phyloP scores from a whole-genome alignment of 1,140 invertebrate genomes.

The Drosophila melanogaster region Release_6_plus_ISO1_MT NT_033779.5:15883001-15883500 shows the following conservation, averaged over 20 bases:
- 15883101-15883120: background rate
- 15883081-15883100: background rate
- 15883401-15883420: too few species aligned
- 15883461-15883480: too few species aligned
- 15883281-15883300: too few species aligned
- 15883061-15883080: background rate
- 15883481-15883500: too few species aligned
- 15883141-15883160: slow-evolving; percentile 5
- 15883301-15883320: background rate
- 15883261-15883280: background rate
- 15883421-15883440: too few species aligned
- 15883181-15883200: background rate
- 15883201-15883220: background rate
- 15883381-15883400: too few species aligned
- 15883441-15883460: too few species aligned
- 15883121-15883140: slow-evolving; percentile 8
- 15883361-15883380: background rate
- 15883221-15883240: background rate
- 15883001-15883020: background rate
- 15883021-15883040: background rate
- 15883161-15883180: slow-evolving; percentile 6
- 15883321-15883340: background rate
- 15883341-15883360: background rate
- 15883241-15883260: background rate
- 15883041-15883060: background rate